A percentile compares a stretch with the other conserved stretches of the same genome.
Evolutionary conservation across 2,888 invertebrate genomes (phyloP).

Genomic region (Scelioninae gen. 1): DNA sequence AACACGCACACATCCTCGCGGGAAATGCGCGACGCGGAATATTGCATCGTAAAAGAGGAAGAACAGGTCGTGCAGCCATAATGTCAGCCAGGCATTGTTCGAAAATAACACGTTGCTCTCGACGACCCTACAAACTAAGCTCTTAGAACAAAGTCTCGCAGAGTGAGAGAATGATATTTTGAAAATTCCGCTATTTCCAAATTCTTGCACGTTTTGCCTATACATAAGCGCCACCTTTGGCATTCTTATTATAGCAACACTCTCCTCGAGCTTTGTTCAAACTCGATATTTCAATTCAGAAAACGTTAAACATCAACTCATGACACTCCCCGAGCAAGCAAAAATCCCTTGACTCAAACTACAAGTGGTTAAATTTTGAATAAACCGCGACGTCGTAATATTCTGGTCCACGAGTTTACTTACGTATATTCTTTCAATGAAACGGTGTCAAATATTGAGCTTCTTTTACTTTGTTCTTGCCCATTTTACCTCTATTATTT

Average conservation of each 20-base stretch:
- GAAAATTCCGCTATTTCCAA: constrained; percentile 53
- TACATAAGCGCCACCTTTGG: constrained; percentile 28
- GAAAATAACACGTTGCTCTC: constrained; percentile 65
- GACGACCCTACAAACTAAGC: constrained; percentile 58
- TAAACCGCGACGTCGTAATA: constrained; percentile 4
- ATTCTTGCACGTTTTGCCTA: constrained; percentile 35
- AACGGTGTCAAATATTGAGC: constrained; percentile 3
- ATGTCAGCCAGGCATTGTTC: constrained; percentile 67
- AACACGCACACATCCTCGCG: constrained; percentile 59
- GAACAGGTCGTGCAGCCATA: constrained; percentile 61
- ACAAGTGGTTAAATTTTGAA: constrained; percentile 29
- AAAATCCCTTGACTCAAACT: not conserved
- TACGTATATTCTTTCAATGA: not conserved
- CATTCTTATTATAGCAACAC: constrained; percentile 39
- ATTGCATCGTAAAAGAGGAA: constrained; percentile 64
- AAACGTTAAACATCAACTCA: constrained; percentile 5
- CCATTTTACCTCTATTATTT: not conserved
- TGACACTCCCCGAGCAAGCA: not conserved
- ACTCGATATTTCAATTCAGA: constrained; percentile 49
- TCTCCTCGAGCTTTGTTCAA: constrained; percentile 35
- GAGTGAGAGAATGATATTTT: constrained; percentile 51
- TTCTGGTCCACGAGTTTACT: not conserved
- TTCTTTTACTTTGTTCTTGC: not conserved
- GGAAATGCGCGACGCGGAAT: constrained; percentile 65
- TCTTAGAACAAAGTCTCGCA: constrained; percentile 54